Percentiles rank a stretch among this genome's conserved stretches.
These are phyloP conservation scores for Drosophila ficusphila DNA, from an alignment of 1,140 invertebrate genomes.

Conservation along the genomic window DNA sequence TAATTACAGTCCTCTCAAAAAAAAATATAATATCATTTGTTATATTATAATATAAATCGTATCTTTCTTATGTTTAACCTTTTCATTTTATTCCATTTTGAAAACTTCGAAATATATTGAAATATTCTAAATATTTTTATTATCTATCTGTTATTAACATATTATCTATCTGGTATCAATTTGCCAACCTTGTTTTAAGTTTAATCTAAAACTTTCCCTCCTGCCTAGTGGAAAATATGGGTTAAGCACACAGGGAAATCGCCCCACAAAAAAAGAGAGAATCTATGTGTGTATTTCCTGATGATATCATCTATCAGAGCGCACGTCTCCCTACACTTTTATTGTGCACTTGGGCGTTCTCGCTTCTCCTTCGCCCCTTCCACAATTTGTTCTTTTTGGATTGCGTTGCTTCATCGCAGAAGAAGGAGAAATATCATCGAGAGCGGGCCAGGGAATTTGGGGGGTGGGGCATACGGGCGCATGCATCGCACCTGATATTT, in stretches of 20 bases:
- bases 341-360: constrained; percentile 40
- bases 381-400: constrained; percentile 10
- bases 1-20: too few relatives aligned
- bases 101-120: too few relatives aligned
- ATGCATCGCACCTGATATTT: constrained; percentile 75
- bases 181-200: not conserved
- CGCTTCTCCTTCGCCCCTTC: not conserved
- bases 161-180: too few relatives aligned
- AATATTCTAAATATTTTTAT: too few relatives aligned
- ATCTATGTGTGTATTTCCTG: constrained; percentile 39
- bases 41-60: too few relatives aligned
- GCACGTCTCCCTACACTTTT: constrained; percentile 38
- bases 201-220: not conserved
- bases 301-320: constrained; percentile 60
- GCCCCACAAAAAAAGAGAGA: not conserved
- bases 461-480: constrained; percentile 7
- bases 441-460: not conserved
- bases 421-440: constrained; percentile 40
- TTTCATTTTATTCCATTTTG: too few relatives aligned
- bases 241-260: constrained; percentile 41
- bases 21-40: too few relatives aligned
- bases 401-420: constrained; percentile 58
- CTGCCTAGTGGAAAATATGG: constrained; percentile 22
- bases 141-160: too few relatives aligned
- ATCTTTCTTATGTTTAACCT: not conserved